Percentiles rank a stretch among this genome's conserved stretches.
phyloP scores from a whole-genome alignment of 2,797 vertebrate genomes.

The Muscicapa striata region DNA sequence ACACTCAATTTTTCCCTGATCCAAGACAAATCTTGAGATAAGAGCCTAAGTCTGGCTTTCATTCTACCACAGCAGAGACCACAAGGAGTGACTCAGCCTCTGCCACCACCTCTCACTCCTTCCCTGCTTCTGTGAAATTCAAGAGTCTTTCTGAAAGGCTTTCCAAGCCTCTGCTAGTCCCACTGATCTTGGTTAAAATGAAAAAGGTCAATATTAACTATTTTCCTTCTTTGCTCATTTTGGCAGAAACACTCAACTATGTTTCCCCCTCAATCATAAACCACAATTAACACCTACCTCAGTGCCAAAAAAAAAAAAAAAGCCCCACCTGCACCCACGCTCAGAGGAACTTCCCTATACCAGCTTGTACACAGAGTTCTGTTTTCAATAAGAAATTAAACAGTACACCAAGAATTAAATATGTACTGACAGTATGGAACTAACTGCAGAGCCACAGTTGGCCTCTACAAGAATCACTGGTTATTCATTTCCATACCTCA shows the following conservation, averaged over 20 bases:
- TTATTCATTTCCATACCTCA: conserved; percentile 47
- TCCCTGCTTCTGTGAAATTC: background rate
- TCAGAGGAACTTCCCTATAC: conserved; percentile 43
- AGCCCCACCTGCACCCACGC: conserved; percentile 50
- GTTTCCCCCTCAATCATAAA: conserved; percentile 20
- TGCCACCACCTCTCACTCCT: background rate
- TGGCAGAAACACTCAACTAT: background rate
- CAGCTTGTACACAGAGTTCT: conserved; percentile 37
- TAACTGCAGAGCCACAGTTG: background rate
- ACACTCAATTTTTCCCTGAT: background rate
- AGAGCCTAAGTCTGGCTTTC: background rate
- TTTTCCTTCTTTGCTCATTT: conserved; percentile 48
- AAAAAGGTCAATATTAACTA: conserved; percentile 49
- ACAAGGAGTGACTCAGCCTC: conserved; percentile 40
- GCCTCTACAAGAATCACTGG: background rate
- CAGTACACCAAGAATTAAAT: conserved; percentile 5
- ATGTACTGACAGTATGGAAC: background rate
- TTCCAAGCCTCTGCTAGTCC: background rate
- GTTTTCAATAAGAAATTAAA: conserved; percentile 39
- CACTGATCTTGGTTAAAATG: conserved; percentile 1
- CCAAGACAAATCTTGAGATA: conserved; percentile 8
- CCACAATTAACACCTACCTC: conserved; percentile 58
- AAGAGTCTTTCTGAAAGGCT: background rate
- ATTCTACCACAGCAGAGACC: conserved; percentile 20
- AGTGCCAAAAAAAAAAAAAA: conserved; percentile 41